phyloP scores from a whole-genome alignment of 2,888 invertebrate species.

The Eurytoma adleriae region DNA sequence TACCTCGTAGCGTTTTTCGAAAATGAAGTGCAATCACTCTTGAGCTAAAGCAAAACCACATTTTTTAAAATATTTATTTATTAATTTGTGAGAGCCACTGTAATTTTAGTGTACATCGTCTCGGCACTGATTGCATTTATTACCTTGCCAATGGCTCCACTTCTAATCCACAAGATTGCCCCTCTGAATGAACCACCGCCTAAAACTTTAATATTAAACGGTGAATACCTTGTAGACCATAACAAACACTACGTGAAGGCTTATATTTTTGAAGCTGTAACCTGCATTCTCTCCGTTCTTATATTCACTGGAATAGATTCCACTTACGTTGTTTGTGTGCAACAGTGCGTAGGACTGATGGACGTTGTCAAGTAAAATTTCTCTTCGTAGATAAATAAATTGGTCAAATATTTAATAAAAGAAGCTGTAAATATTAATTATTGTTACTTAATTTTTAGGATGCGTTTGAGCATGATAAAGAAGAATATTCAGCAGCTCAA shows the following conservation, averaged over 20 bases:
- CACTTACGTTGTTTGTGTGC: constrained; percentile 11
- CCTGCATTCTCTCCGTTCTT: neutral
- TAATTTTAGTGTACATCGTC: constrained; percentile 11
- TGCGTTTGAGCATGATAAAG: too few species aligned
- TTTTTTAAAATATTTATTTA: neutral
- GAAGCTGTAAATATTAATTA: neutral
- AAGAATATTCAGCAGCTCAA: neutral
- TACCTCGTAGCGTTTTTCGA: too few species aligned
- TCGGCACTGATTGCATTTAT: constrained; percentile 9
- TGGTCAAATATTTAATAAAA: too few species aligned
- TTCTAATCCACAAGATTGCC: neutral
- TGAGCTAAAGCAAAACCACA: too few species aligned
- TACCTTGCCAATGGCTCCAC: constrained; percentile 19
- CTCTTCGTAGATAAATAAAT: too few species aligned
- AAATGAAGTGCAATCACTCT: too few species aligned
- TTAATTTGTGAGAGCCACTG: too few species aligned
- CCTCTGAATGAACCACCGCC: constrained; percentile 6
- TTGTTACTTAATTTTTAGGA: too few species aligned
- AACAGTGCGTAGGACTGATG: constrained; percentile 30
- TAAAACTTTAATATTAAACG: constrained; percentile 29
- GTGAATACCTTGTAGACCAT: constrained; percentile 22
- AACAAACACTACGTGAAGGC: constrained; percentile 6
- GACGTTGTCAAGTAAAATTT: constrained; percentile 38
- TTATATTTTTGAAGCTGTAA: constrained; percentile 22
- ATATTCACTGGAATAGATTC: constrained; percentile 16